Base-by-base conservation (phyloP, 2,113 vertebrate species). In the Syrrhaptes paradoxus region DNA sequence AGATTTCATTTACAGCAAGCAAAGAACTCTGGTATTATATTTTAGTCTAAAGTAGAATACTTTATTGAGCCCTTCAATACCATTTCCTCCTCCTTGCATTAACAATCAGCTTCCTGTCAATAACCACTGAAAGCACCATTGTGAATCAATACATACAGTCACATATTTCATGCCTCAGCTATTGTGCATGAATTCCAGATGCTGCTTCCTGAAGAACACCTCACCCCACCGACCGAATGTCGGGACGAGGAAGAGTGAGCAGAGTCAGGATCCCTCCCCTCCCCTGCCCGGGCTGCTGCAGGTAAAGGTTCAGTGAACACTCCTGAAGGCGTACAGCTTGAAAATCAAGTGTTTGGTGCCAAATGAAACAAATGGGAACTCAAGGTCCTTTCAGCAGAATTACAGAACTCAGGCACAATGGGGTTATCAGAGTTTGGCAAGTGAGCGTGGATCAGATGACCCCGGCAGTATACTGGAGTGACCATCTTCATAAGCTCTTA, bases 131-230 rank as follows among this genome's bases (percentile, higher is more conserved):
- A 72, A 92, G 93, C 87, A 71, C 75, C 86, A 67, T 8, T 88
- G 88, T 96, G 82, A 83, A 88, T 92, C 3, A 0, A 88, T 93
- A 92, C 4, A 2, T 25, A 51, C 3, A 71, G 32, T 11, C 90
- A 67, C 75, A 22, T 65, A 84, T 49, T 88, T 92, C 57, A 88
- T 4, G 12, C 85, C 79, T 84, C 79, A 55, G 68, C 68, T 90
- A 52, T 57, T 68, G 82, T 84, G 68, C 57, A 72, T 41, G 68
- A 88, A 80, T 86, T 90, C 90, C 93, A 95, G 85, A 90, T 81
- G 87, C 82, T 74, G 73, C 80, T 84, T 93, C 75, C 90, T 86
- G 79, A 86, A 58, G 79, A 96, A 77, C 72, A 92, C 76, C 85
- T 93, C 21, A 0, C 55, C 38, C 34, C 68, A 59, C 3, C 20